Evolutionary conservation across 2,113 vertebrate genomes (phyloP).

Genomic region (Condylura cristata): DNA sequence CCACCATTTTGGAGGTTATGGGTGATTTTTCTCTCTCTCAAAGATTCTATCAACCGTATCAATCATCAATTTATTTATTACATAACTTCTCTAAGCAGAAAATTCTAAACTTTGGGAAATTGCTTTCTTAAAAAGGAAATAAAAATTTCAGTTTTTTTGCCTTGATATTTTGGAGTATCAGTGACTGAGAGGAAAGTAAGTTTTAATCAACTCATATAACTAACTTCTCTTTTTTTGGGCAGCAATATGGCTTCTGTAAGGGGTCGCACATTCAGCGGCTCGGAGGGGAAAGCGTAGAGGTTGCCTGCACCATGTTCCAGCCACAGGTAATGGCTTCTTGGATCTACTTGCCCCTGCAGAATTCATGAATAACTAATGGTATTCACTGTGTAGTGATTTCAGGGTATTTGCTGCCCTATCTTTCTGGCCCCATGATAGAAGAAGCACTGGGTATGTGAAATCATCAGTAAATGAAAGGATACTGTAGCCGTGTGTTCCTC

Average conservation of each 20-base stretch:
- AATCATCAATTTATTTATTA: background rate
- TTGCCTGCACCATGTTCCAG: constrained; percentile 80
- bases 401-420: background rate
- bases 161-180: background rate
- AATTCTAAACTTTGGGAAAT: background rate
- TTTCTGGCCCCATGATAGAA: background rate
- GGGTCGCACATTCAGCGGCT: background rate
- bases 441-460: background rate
- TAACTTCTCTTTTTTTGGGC: constrained; percentile 38
- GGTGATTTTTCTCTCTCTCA: background rate
- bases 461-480: background rate
- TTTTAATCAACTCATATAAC: background rate
- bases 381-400: background rate
- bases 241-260: constrained; percentile 87
- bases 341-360: background rate
- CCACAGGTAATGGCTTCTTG: constrained; percentile 79
- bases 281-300: constrained; percentile 42
- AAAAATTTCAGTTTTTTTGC: background rate
- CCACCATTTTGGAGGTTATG: background rate
- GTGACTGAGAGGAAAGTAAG: background rate
- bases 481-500: background rate
- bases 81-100: constrained; percentile 27
- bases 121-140: background rate
- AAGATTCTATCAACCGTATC: background rate
- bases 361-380: background rate